A percentile compares a stretch with the other conserved stretches of the same genome.
Conservation (phyloP, 2,888 invertebrate genomes). For the Brachylomia viminalis region DNA sequence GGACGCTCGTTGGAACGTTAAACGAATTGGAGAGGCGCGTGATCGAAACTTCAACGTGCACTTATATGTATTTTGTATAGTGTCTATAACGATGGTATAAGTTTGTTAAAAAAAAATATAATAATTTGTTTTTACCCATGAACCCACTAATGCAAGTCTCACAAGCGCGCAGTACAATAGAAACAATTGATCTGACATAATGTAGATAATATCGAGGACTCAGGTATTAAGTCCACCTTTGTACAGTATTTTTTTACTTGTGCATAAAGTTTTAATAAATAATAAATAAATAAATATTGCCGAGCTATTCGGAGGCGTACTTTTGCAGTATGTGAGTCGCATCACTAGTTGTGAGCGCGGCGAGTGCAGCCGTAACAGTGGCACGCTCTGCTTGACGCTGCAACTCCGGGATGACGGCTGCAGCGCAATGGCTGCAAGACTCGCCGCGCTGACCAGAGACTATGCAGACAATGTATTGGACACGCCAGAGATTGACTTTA, state of each 20-base stretch:
- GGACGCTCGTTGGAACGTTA: not conserved
- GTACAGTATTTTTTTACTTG: too few species aligned
- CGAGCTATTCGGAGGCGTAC: not conserved
- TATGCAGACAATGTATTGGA: not conserved
- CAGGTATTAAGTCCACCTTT: too few species aligned
- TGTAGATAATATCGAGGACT: too few species aligned
- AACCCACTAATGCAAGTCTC: not conserved
- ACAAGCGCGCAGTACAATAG: not conserved
- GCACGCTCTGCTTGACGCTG: too few species aligned
- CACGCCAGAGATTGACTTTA: not conserved
- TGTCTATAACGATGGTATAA: not conserved
- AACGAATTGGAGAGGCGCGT: slow-evolving; percentile 4
- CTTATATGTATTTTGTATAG: not conserved
- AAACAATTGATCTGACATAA: not conserved
- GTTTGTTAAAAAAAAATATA: not conserved
- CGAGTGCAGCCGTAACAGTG: too few species aligned
- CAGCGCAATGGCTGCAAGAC: not conserved
- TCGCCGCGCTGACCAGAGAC: not conserved
- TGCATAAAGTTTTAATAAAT: too few species aligned
- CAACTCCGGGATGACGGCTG: too few species aligned
- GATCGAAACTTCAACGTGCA: slow-evolving; percentile 7
- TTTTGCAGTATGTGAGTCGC: not conserved
- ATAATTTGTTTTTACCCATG: not conserved
- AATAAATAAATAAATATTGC: too few species aligned
- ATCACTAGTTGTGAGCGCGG: not conserved